Base-by-base conservation (phyloP, 1,140 invertebrate species). In the Drosophila parvula region DNA sequence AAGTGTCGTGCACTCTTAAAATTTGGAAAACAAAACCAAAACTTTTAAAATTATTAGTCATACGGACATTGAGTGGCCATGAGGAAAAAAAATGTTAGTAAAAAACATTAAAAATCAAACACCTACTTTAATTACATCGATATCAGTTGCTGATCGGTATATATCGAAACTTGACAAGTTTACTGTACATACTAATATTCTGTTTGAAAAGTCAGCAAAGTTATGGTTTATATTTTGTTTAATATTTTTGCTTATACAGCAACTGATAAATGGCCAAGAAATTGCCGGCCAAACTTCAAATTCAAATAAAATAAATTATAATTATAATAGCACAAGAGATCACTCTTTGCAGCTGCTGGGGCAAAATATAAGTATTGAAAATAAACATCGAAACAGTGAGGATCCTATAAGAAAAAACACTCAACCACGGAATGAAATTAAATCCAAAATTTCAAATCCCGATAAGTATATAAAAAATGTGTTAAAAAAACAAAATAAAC, bases 61-160 rank as follows among this genome's bases (percentile, higher is more conserved):
- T 48, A 48, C 32, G 43, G 47, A 32, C 58, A 56, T 50, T 28
- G 57, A 18, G 58, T 75, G 65, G 65, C 59, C 74, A 85, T 85
- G 78, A 71, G 58, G 64, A 86, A 67, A 59, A 78, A 85, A 78
- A 53, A 85, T 85, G 82, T 53, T 53, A 53, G 68, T 61, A 81
- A 78, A 71, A 61, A 58, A 61, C 30, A 78, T 63, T 74, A 50
- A 81, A 51, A 61, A 59, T 41, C 34, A 65, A 53, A 63, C 50
- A 71, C 32, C 18, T 62, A 67, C 53, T 32, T 48, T 41, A 6
- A 55, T 34, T 34, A 22, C 36, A 48, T 5, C 30, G 28, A 50
- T 27, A 32, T 34, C 6, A 18, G 16, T 38, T 38, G 5, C 8
- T 53, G 4, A 53, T 38, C 18, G 18, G 18, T 9, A 27, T 36